These are phyloP conservation scores for Sesamia nonagrioides DNA, from an alignment of 1,140 invertebrate species.

Conservation along the genomic window DNA sequence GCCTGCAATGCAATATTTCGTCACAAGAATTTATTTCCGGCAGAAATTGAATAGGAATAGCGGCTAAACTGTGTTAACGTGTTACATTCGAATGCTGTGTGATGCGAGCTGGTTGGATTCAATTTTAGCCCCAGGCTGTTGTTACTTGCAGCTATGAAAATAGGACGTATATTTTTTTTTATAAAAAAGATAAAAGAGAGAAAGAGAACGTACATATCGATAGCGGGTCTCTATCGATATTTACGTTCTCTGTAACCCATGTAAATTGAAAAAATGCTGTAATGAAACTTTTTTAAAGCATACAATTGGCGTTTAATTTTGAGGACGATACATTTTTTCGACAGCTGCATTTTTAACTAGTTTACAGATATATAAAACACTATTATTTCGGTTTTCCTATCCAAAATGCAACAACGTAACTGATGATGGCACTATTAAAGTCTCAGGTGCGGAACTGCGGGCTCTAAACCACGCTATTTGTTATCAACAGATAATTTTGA, in stretches of 20 bases:
- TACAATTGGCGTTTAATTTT: background rate
- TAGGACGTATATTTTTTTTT: background rate
- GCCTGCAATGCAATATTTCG: slow-evolving; percentile 53
- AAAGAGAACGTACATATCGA: slow-evolving; percentile 2
- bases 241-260: too few relatives aligned
- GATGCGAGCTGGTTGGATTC: background rate
- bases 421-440: slow-evolving; percentile 32
- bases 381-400: background rate
- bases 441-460: slow-evolving; percentile 29
- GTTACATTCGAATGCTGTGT: slow-evolving; percentile 37
- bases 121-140: slow-evolving; percentile 4
- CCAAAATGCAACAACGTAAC: slow-evolving; percentile 35
- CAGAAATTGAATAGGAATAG: slow-evolving; percentile 51
- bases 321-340: background rate
- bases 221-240: too few relatives aligned
- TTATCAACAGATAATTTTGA: slow-evolving; percentile 33
- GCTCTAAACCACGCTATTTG: slow-evolving; percentile 38
- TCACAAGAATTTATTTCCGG: slow-evolving; percentile 52
- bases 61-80: slow-evolving; percentile 39
- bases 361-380: background rate
- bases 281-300: background rate
- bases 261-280: background rate
- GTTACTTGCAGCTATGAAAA: slow-evolving; percentile 15
- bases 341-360: background rate
- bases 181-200: too few relatives aligned